phyloP scores from a whole-genome alignment of 1,140 invertebrate species.

The Agrypnia vestita region DNA sequence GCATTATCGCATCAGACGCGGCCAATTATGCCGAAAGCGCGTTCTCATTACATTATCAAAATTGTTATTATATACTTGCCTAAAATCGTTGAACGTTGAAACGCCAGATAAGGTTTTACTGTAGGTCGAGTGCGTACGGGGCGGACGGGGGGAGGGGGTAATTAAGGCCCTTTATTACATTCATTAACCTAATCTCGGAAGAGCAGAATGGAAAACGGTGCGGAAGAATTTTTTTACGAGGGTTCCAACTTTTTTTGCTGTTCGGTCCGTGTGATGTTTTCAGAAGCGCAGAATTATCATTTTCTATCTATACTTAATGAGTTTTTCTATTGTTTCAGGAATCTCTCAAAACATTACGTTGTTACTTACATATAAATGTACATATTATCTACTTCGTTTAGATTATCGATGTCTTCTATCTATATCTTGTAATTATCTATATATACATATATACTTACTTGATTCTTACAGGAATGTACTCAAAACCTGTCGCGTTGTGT shows the following conservation, averaged over 20 bases:
- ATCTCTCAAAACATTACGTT: too few species aligned
- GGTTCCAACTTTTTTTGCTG: conserved; percentile 32
- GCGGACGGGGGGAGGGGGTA: conserved; percentile 36
- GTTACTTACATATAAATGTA: too few species aligned
- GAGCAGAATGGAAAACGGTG: conserved; percentile 28
- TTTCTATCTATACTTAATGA: too few species aligned
- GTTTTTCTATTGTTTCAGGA: too few species aligned
- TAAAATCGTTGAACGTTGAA: conserved; percentile 28
- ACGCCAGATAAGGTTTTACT: conserved; percentile 47
- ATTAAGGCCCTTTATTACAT: conserved; percentile 57
- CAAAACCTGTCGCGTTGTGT: too few species aligned
- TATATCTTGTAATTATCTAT: too few species aligned
- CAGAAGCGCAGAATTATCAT: neutral
- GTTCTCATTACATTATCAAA: conserved; percentile 45
- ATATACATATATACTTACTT: too few species aligned
- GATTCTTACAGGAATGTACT: too few species aligned
- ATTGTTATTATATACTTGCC: conserved; percentile 33
- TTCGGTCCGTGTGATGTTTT: conserved; percentile 7
- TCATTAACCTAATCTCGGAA: conserved; percentile 58
- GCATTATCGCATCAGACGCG: conserved; percentile 37
- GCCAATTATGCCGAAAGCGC: conserved; percentile 40
- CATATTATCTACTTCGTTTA: too few species aligned
- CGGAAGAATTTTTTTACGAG: conserved; percentile 54
- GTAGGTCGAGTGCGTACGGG: conserved; percentile 28
- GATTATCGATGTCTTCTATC: too few species aligned